These are phyloP conservation scores for Oxystoma pomonae DNA, from an alignment of 2,888 invertebrate species.

Conservation along the genomic window DNA sequence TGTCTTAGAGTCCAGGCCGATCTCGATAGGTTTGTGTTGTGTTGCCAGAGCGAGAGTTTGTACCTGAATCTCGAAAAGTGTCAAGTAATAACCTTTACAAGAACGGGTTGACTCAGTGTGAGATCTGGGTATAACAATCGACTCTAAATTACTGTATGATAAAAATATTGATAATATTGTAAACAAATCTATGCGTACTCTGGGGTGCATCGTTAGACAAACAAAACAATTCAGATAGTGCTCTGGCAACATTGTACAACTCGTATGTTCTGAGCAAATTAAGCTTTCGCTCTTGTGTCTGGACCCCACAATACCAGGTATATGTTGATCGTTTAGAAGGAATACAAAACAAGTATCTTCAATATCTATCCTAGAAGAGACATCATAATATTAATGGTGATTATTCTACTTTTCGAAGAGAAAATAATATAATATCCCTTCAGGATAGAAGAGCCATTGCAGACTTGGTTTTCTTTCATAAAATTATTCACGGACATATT, in stretches of 20 bases:
- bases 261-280: not conserved
- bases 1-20: not conserved
- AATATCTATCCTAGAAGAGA: not conserved
- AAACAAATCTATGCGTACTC: too few relatives aligned
- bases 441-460: too few relatives aligned
- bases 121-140: too few relatives aligned
- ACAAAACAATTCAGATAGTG: not conserved
- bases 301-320: not conserved
- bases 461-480: not conserved
- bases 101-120: not conserved
- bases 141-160: not conserved
- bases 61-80: not conserved
- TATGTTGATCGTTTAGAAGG: not conserved
- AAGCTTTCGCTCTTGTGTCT: not conserved
- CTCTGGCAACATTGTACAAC: not conserved
- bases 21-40: not conserved
- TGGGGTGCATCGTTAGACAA: too few relatives aligned
- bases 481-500: not conserved
- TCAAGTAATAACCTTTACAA: not conserved
- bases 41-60: not conserved
- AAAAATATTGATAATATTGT: conserved; percentile 1
- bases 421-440: too few relatives aligned
- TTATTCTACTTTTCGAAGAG: not conserved
- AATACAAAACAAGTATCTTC: not conserved
- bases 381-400: not conserved